Evolutionary conservation across 2,113 vertebrate species (phyloP).

Genomic region (Lampris incognitus): DNA sequence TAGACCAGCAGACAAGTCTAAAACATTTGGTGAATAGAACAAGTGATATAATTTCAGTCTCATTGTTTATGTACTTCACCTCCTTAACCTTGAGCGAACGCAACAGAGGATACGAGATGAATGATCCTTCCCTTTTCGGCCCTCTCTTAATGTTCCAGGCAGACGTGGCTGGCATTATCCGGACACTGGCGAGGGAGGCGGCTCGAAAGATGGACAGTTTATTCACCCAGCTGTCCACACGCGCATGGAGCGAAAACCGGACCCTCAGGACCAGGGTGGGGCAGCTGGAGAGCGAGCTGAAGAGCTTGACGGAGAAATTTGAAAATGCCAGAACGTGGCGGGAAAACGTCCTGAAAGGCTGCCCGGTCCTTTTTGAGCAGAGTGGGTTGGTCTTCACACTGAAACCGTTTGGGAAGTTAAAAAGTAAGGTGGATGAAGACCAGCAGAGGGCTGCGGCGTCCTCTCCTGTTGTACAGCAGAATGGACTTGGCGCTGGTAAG

Average conservation of each 20-base stretch:
- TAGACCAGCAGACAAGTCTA: no score
- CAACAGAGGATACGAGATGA: no score
- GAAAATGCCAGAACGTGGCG: conserved; percentile 46
- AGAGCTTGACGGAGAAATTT: background rate
- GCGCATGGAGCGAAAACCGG: conserved; percentile 39
- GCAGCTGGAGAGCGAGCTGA: conserved; percentile 56
- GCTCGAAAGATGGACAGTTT: conserved; percentile 70
- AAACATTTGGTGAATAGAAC: no score
- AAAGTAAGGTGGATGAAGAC: background rate
- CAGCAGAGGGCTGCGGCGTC: background rate
- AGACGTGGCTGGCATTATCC: conserved; percentile 11
- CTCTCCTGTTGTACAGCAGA: background rate
- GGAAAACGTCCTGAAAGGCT: conserved; percentile 53
- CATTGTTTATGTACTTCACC: no score
- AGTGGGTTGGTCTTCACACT: conserved; percentile 54
- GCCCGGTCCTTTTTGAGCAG: conserved; percentile 62
- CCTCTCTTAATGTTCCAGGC: conserved; percentile 23
- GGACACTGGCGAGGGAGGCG: conserved; percentile 65
- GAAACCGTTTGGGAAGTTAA: conserved; percentile 52
- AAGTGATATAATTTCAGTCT: no score
- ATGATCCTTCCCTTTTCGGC: no score
- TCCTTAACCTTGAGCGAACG: no score
- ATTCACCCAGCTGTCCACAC: conserved; percentile 62
- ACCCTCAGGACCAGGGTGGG: conserved; percentile 31
- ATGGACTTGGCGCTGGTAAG: background rate